A percentile compares a stretch with the other conserved stretches of the same genome.
Conservation (phyloP, 2,888 invertebrate genomes). For the Tupiocoris notatus region DNA sequence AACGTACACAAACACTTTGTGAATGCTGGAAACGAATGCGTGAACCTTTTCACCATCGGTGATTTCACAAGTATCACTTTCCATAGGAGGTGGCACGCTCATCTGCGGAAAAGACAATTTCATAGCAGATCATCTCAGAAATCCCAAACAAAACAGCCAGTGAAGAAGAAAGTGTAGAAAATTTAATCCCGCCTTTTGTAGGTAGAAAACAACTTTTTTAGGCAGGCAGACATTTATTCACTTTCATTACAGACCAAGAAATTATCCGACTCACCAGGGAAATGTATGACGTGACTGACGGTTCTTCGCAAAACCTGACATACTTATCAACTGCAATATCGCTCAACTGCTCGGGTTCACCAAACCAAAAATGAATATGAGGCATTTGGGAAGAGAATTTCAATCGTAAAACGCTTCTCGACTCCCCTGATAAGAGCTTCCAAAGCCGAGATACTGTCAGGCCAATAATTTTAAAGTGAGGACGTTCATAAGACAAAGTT, state of each 20-base stretch:
- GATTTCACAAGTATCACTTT: no score
- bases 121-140: no score
- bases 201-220: no score
- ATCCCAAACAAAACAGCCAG: no score
- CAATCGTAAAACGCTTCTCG: not conserved
- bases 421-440: not conserved
- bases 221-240: no score
- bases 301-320: not conserved
- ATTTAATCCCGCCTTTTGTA: no score
- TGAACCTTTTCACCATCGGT: not conserved
- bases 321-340: not conserved
- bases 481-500: not conserved
- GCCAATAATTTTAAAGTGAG: not conserved
- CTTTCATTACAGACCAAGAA: no score
- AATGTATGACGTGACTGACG: not conserved
- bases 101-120: no score
- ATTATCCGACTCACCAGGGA: not conserved
- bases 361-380: not conserved
- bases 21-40: not conserved
- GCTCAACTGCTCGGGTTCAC: not conserved
- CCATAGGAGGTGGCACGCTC: not conserved
- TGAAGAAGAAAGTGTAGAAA: no score
- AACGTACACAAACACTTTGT: not conserved
- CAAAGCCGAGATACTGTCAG: not conserved
- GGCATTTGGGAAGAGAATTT: not conserved